A percentile compares a stretch with the other conserved stretches of the same genome.
Conservation (phyloP, 2,113 vertebrate species). For the Rostratula benghalensis region DNA sequence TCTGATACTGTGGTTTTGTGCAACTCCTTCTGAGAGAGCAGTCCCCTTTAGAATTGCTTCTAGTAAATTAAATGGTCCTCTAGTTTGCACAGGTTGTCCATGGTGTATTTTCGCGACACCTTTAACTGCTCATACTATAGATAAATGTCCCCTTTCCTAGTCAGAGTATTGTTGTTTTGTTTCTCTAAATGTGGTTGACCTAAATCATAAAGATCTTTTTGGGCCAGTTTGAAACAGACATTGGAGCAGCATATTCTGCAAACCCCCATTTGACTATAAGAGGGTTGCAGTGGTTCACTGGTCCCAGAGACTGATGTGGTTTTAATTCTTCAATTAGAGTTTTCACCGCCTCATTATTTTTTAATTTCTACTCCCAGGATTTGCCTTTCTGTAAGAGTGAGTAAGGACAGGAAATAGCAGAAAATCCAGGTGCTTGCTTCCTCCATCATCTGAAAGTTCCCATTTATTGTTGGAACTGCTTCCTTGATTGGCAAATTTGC, state of each 20-base stretch:
- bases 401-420: not conserved
- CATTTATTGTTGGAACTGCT: not conserved
- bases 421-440: not conserved
- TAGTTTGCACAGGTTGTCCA: not conserved
- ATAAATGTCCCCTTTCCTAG: not conserved
- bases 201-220: not conserved
- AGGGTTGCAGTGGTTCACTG: not conserved
- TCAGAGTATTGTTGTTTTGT: not conserved
- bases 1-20: not conserved
- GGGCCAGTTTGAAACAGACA: not conserved
- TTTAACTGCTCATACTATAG: not conserved
- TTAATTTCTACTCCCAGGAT: not conserved
- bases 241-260: not conserved
- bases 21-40: not conserved
- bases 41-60: not conserved
- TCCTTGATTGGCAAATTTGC: not conserved
- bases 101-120: not conserved
- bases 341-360: not conserved
- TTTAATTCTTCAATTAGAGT: not conserved
- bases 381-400: not conserved
- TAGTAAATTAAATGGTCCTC: not conserved
- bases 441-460: not conserved
- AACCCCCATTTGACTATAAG: not conserved
- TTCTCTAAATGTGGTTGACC: not conserved
- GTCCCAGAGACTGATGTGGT: not conserved